phyloP scores from a whole-genome alignment of 2,888 invertebrate species.

The Amphipoea lucens region DNA sequence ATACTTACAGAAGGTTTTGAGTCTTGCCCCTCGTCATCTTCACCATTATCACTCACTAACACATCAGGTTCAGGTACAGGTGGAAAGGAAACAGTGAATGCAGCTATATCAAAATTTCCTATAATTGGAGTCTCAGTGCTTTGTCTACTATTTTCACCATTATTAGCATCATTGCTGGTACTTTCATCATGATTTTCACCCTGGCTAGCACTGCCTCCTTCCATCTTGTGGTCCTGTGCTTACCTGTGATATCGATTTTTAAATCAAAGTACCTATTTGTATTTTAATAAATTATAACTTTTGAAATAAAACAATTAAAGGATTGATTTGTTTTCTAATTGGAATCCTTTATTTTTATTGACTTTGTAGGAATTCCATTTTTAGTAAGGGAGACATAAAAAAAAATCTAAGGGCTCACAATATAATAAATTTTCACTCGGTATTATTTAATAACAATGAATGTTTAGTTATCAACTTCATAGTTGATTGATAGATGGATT shows the following conservation, averaged over 20 bases:
- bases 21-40: neutral
- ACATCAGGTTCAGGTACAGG: neutral
- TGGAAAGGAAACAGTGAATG: neutral
- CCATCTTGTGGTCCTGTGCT: constrained; percentile 17
- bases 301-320: neutral
- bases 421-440: neutral
- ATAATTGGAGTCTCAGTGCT: neutral
- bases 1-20: constrained; percentile 1
- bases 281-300: no score
- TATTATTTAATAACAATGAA: neutral
- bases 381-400: neutral
- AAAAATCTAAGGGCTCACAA: neutral
- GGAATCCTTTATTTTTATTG: neutral
- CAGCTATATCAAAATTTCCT: neutral
- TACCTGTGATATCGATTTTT: neutral
- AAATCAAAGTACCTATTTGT: neutral
- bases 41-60: neutral
- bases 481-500: neutral
- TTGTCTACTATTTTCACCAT: neutral
- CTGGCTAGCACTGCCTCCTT: neutral
- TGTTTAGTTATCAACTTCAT: neutral
- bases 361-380: neutral
- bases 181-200: neutral
- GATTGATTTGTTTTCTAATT: constrained; percentile 16
- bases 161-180: neutral